Percentiles rank a stretch among this genome's conserved stretches.
phyloP scores from a whole-genome alignment of 2,113 vertebrate species.

The Phalacrocorax pelagicus region DNA sequence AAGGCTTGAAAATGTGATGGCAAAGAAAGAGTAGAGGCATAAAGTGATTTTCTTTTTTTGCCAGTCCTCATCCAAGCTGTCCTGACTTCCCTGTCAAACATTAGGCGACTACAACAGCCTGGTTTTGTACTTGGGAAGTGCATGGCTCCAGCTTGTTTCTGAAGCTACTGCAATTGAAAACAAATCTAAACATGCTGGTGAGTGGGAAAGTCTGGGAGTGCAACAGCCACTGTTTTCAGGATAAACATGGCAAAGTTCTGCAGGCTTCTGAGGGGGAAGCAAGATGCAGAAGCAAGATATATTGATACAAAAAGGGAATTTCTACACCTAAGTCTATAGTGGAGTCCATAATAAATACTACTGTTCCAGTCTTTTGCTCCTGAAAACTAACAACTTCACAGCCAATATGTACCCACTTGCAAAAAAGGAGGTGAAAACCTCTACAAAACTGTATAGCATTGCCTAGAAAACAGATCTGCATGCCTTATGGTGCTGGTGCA shows the following conservation, averaged over 20 bases:
- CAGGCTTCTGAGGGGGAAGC: background rate
- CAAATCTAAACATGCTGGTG: background rate
- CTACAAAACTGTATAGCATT: background rate
- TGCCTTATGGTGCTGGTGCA: background rate
- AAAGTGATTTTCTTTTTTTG: background rate
- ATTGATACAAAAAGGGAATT: background rate
- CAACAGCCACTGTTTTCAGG: background rate
- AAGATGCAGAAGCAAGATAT: background rate
- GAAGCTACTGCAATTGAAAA: background rate
- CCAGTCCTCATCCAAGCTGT: background rate
- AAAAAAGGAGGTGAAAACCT: constrained; percentile 6
- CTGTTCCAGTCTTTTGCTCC: background rate
- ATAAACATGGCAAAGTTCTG: background rate
- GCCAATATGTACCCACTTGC: background rate
- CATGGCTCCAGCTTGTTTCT: background rate
- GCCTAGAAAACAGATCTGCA: constrained; percentile 37
- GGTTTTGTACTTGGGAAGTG: background rate
- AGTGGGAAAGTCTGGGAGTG: background rate
- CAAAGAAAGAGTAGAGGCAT: background rate
- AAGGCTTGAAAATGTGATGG: background rate
- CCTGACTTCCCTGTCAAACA: background rate
- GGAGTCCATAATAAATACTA: background rate
- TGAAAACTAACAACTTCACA: background rate
- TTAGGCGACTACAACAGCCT: background rate
- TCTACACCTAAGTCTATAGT: background rate